Evolutionary conservation across 2,888 invertebrate species (phyloP).

Genomic region (Thysanoteuthis rhombus): DNA sequence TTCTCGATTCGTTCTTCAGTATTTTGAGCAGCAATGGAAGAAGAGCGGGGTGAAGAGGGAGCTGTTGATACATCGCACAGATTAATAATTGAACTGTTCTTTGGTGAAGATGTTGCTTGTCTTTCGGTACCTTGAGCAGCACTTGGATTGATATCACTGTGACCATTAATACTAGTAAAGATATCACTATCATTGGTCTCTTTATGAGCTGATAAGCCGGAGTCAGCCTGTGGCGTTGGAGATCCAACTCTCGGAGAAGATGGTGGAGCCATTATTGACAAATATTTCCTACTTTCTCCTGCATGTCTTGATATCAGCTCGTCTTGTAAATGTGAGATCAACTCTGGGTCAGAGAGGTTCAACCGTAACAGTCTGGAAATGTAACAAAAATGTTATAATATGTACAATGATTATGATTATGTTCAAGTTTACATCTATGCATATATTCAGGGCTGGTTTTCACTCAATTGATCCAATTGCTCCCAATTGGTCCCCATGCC

Average conservation of each 20-base stretch:
- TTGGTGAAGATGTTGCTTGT: neutral
- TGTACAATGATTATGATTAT: too few relatives aligned
- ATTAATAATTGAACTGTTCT: neutral
- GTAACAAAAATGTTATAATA: neutral
- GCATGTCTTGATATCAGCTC: neutral
- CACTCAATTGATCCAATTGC: too few relatives aligned
- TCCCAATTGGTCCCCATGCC: too few relatives aligned
- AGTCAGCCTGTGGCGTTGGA: neutral
- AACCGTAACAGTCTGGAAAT: neutral
- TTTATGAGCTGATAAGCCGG: neutral
- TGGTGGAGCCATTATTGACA: neutral
- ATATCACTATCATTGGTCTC: neutral
- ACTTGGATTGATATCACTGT: neutral
- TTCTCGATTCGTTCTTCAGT: neutral
- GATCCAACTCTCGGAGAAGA: neutral
- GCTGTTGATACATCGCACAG: neutral
- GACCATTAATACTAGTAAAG: neutral
- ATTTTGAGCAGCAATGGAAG: neutral
- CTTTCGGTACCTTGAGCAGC: neutral
- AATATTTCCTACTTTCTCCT: neutral
- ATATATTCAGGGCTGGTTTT: too few relatives aligned
- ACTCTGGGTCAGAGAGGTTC: neutral
- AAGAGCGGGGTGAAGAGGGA: neutral
- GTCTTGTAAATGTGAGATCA: neutral
- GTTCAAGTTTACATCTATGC: too few relatives aligned